Evolutionary conservation across 2,797 vertebrate species (phyloP), one percentile per base, ranked within the genome.

Genomic region (Okamejei kenojei): DNA sequence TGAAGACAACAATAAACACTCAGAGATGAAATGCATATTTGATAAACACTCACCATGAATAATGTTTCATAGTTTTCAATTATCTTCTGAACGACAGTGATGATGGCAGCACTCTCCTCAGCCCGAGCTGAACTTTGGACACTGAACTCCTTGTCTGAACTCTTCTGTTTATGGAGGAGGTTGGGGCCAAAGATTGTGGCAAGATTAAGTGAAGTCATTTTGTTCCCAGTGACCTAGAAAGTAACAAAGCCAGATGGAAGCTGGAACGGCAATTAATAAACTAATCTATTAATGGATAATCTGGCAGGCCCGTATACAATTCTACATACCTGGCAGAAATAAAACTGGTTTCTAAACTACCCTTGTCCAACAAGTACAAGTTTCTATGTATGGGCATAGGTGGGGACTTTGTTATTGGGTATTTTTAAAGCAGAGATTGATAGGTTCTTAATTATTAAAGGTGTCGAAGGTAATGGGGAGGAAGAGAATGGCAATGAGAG

Each of bases 131-230:
- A 98, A 94, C 98, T 99, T 96, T 99, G 97, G 58, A 99, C 98
- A 0, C 96, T 97, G 96, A 99, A 99, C 95, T 99, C 98, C 94
- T 99, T 99, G 96, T 99, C 99, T 0, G 98, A 97, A 94, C 96
- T 98, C 94, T 99, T 99, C 95, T 98, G 98, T 95, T 98, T 99
- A 96, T 98, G 98, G 93, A 99, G 96, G 84, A 99, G 96, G 94
- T 99, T 99, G 93, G 99, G 98, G 35, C 99, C 99, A 94, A 99
- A 99, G 95, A 99, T 98, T 93, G 99, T 99, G 84, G 99, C 99
- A 95, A 99, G 95, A 94, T 99, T 99, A 78, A 98, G 97, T 0
- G 98, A 97, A 2, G 98, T 99, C 99, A 99, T 99, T 97, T 99
- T 99, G 96, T 99, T 99, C 94, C 99, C 99, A 93, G 97, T 97